These are phyloP conservation scores for Phenganax marumi DNA, from an alignment of 92 coral and sea anemone genomes.

Conservation along the genomic window DNA sequence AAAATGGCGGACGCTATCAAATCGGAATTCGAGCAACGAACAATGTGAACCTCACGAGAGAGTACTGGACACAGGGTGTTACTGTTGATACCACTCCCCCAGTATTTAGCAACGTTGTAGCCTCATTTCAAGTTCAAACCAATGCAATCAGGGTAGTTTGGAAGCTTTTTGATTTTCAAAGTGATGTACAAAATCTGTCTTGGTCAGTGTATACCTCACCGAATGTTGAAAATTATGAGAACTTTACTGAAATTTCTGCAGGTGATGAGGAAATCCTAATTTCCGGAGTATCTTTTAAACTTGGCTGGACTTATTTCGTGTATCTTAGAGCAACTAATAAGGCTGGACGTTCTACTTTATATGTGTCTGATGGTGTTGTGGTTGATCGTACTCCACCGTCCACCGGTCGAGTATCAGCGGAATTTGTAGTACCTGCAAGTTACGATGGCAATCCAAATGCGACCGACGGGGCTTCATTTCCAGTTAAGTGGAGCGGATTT, in stretches of 20 bases:
- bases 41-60: conserved; percentile 58
- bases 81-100: conserved; percentile 83
- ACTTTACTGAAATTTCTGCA: conserved; percentile 48
- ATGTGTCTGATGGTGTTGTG: conserved; percentile 75
- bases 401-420: conserved; percentile 65
- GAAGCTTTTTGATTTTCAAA: conserved; percentile 65
- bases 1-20: conserved; percentile 65
- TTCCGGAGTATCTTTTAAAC: conserved; percentile 53
- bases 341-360: conserved; percentile 64
- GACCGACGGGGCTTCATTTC: conserved; percentile 70
- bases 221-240: conserved; percentile 54
- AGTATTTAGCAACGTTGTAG: conserved; percentile 56
- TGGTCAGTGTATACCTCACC: conserved; percentile 84
- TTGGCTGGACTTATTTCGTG: conserved; percentile 75
- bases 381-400: conserved; percentile 81
- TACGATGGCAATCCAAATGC: conserved; percentile 75
- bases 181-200: conserved; percentile 61
- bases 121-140: conserved; percentile 60
- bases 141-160: conserved; percentile 60
- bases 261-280: conserved; percentile 34
- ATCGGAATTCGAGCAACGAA: conserved; percentile 73
- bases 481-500: conserved; percentile 87
- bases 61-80: conserved; percentile 86
- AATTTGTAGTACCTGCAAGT: conserved; percentile 67
- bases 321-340: conserved; percentile 62